Conservation (phyloP, 2,888 invertebrate genomes). For the Maniola hyperantus region DNA sequence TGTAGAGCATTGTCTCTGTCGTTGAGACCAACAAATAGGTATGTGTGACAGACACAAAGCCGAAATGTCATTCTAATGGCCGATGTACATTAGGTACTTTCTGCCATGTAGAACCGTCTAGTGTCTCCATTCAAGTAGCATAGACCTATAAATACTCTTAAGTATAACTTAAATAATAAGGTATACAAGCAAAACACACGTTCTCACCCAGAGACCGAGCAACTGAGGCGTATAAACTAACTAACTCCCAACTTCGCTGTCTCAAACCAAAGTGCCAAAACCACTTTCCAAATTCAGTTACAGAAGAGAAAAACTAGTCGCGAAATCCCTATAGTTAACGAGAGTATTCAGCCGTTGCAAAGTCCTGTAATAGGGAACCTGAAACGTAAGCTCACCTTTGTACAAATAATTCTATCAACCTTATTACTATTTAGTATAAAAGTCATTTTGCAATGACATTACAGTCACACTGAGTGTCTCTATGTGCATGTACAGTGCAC, state of each 20-base stretch:
- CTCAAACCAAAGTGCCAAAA: constrained; percentile 37
- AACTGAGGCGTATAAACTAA: constrained; percentile 27
- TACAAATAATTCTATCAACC: background rate
- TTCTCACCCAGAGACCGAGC: background rate
- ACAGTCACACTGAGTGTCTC: background rate
- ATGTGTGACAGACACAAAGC: no score
- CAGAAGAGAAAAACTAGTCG: constrained; percentile 40
- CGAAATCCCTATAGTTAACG: constrained; percentile 44
- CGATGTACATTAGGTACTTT: no score
- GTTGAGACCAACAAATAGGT: no score
- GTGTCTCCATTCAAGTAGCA: no score
- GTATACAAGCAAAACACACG: constrained; percentile 8
- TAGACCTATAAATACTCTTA: no score
- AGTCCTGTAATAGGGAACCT: constrained; percentile 41
- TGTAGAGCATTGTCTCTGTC: no score
- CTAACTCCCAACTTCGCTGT: constrained; percentile 33
- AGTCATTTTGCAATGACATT: constrained; percentile 8
- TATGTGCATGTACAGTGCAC: constrained; percentile 17
- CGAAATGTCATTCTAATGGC: no score
- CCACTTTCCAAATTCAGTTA: constrained; percentile 41
- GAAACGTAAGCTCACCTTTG: constrained; percentile 20
- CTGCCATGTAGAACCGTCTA: no score
- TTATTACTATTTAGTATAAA: constrained; percentile 13
- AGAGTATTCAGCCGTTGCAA: constrained; percentile 43
- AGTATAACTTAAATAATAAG: constrained; percentile 7